Evolutionary conservation across 2,113 vertebrate genomes (phyloP).

Genomic region (Nerophis ophidion): DNA sequence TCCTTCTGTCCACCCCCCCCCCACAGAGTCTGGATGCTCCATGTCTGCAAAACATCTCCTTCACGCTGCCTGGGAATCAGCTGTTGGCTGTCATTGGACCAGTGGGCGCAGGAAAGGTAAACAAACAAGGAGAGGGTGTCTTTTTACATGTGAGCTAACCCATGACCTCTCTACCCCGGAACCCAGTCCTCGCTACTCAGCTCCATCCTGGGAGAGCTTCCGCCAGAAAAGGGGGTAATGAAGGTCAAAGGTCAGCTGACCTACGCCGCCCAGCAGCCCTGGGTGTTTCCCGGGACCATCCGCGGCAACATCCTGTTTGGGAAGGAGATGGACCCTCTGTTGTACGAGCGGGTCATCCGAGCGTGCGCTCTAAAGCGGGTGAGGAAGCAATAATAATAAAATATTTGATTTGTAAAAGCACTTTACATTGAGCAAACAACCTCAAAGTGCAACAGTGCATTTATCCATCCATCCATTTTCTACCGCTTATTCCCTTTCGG

Average conservation of each 20-base stretch:
- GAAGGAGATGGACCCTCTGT: slow-evolving; percentile 80
- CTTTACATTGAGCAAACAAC: no score
- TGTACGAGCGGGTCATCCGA: slow-evolving; percentile 82
- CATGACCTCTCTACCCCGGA: background rate
- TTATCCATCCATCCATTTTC: no score
- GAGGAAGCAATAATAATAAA: slow-evolving; percentile 13
- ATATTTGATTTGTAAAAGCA: no score
- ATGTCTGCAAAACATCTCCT: slow-evolving; percentile 78
- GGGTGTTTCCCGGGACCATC: slow-evolving; percentile 94
- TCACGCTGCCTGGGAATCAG: slow-evolving; percentile 75
- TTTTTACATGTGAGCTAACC: background rate
- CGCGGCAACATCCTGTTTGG: slow-evolving; percentile 97
- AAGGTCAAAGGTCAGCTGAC: slow-evolving; percentile 80
- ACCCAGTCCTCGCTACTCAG: slow-evolving; percentile 87
- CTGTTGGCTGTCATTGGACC: slow-evolving; percentile 88
- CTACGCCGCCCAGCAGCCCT: slow-evolving; percentile 92
- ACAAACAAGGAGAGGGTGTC: no score
- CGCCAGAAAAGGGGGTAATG: slow-evolving; percentile 74
- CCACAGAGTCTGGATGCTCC: slow-evolving; percentile 76
- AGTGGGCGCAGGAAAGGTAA: slow-evolving; percentile 92
- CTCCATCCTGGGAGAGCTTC: slow-evolving; percentile 84
- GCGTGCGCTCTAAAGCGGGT: slow-evolving; percentile 92
- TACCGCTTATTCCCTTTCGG: no score
- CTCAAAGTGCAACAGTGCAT: no score
- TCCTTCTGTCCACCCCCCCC: background rate